phyloP scores from a whole-genome alignment of 2,113 vertebrate species.

The Manacus vitellinus region DNA sequence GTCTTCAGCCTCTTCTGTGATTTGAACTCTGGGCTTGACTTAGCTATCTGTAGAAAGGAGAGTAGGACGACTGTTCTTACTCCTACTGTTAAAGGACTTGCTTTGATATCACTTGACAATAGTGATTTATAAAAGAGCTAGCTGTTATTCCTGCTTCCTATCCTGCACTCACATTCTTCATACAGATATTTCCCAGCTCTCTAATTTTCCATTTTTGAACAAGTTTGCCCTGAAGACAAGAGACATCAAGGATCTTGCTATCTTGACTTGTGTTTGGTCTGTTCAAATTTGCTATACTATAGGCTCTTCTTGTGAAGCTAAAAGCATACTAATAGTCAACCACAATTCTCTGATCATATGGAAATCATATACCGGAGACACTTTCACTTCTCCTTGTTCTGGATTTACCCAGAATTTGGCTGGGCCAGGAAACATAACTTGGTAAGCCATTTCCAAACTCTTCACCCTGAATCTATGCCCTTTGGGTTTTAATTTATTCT shows the following conservation, averaged over 20 bases:
- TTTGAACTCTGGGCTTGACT: background rate
- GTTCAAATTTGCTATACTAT: background rate
- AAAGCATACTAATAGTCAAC: background rate
- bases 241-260: background rate
- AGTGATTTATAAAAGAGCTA: background rate
- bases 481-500: background rate
- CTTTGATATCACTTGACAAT: background rate
- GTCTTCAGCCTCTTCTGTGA: background rate
- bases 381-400: background rate
- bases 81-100: background rate
- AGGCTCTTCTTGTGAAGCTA: background rate
- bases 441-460: background rate
- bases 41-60: background rate
- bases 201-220: background rate
- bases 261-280: background rate
- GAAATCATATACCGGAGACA: background rate
- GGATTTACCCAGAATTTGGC: background rate
- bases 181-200: background rate
- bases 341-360: background rate
- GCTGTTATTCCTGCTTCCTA: background rate
- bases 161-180: background rate
- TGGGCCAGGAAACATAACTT: background rate
- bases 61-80: background rate
- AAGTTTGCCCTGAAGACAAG: background rate
- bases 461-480: background rate